These are phyloP conservation scores for Cassiopea andromeda DNA, from an alignment of 30 jellyfish, hydroid and myxozoan genomes.

Conservation along the genomic window DNA sequence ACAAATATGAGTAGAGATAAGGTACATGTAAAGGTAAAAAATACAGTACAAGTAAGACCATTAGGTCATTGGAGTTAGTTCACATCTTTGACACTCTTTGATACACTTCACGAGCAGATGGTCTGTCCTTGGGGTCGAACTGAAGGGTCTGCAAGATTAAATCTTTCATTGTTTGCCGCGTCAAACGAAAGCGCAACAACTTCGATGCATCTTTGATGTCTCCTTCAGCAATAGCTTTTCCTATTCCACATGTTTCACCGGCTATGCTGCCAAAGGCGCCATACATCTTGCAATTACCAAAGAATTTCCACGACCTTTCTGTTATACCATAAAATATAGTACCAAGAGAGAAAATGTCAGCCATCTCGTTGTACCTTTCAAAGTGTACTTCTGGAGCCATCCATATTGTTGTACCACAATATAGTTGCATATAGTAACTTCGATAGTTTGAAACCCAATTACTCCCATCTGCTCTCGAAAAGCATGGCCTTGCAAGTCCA, in stretches of 20 bases:
- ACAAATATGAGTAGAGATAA: no score
- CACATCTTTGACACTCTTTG: neutral
- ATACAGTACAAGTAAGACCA: no score
- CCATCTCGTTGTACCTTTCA: conserved; percentile 53
- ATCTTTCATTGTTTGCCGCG: neutral
- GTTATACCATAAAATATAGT: conserved; percentile 46
- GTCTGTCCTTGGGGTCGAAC: conserved; percentile 29
- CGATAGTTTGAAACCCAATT: conserved; percentile 5
- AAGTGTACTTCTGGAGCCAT: conserved; percentile 77
- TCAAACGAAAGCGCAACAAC: neutral
- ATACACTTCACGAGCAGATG: conserved; percentile 29
- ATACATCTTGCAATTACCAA: conserved; percentile 3
- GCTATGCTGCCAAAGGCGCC: conserved; percentile 62
- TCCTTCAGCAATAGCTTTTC: conserved; percentile 10
- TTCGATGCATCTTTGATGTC: conserved; percentile 3
- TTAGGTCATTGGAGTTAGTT: no score
- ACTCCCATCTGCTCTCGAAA: neutral
- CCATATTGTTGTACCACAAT: conserved; percentile 71
- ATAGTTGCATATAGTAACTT: conserved; percentile 39
- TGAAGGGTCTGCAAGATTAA: conserved; percentile 33
- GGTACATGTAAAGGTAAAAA: no score
- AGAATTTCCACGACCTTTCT: conserved; percentile 15
- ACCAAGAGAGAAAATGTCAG: conserved; percentile 77
- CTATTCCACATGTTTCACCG: neutral
- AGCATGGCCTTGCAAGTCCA: conserved; percentile 67